Base-by-base conservation (phyloP, 2,797 vertebrate genomes). In the Lophotriccus pileatus region DNA sequence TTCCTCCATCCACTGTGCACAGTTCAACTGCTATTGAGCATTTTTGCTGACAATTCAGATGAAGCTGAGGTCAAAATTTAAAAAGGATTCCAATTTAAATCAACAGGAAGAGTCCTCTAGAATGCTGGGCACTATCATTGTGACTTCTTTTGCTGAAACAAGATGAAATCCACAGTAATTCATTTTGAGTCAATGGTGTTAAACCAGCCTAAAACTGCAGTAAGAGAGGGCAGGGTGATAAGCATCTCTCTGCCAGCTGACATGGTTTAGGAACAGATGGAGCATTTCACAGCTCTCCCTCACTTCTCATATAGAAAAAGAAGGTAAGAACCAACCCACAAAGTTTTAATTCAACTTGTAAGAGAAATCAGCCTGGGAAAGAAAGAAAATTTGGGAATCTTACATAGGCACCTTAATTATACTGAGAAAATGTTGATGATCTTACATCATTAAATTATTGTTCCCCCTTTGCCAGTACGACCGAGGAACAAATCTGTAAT, bases 291-390 rank as follows among this genome's bases (percentile, higher is more conserved):
- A 91, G 78, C 70, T 93, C 94, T 92, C 86, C 93, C 74, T 95
- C 90, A 92, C 47, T 96, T 90, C 63, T 95, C 66, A 39, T 77
- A 74, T 49, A 91, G 82, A 87, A 83, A 92, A 92, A 96, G 76
- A 94, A 95, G 86, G 86, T 95, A 96, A 92, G 73, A 96, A 82
- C 27, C 90, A 94, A 49, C 93, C 82, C 94, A 95, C 92, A 79
- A 96, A 90, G 73, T 76, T 93, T 92, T 70, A 88, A 87, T 96
- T 91, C 95, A 94, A 74, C 68, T 90, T 69, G 41, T 66, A 82
- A 91, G 70, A 90, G 69, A 93, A 90, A 76, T 47, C 75, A 93
- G 68, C 79, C 60, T 83, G 66, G 64, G 18, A 94, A 95, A 94
- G 11, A 80, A 23, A 49, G 32, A 80, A 82, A 84, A 85, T 17